Evolutionary conservation across 2,888 invertebrate genomes (phyloP).

Genomic region (Lithophane ornitopus): DNA sequence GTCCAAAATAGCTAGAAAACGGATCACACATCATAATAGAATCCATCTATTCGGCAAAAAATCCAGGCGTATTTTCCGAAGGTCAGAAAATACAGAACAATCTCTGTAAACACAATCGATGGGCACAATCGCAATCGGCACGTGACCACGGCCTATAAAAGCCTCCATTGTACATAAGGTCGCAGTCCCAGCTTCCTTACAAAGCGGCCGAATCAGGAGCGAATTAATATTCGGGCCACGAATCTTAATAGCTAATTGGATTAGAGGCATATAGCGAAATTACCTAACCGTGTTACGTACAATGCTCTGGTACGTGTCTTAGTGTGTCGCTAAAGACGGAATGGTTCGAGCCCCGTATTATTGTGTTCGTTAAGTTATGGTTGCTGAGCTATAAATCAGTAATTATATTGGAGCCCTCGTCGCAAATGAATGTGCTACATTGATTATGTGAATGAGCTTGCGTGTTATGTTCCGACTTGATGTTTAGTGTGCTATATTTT

Average conservation of each 20-base stretch:
- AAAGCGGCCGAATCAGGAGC: conserved; percentile 81
- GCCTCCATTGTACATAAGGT: conserved; percentile 80
- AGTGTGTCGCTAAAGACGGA: conserved; percentile 70
- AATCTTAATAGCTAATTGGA: conserved; percentile 91
- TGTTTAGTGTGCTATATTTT: conserved; percentile 56
- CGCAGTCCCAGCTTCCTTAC: conserved; percentile 80
- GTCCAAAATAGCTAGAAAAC: conserved; percentile 37
- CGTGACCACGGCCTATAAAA: conserved; percentile 64
- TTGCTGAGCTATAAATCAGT: conserved; percentile 82
- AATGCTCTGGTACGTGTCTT: conserved; percentile 84
- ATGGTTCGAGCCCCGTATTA: conserved; percentile 69
- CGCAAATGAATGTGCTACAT: conserved; percentile 75
- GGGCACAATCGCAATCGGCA: conserved; percentile 63
- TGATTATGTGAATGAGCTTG: conserved; percentile 69
- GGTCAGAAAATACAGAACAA: conserved; percentile 66
- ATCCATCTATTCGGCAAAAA: conserved; percentile 47
- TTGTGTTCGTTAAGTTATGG: conserved; percentile 82
- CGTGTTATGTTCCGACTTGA: conserved; percentile 64
- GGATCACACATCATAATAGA: conserved; percentile 35
- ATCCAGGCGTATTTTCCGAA: conserved; percentile 50
- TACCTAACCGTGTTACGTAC: conserved; percentile 88
- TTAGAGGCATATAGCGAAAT: conserved; percentile 90
- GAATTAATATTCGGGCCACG: conserved; percentile 90
- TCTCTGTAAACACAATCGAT: conserved; percentile 73
- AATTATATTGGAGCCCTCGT: conserved; percentile 82